A percentile compares a stretch with the other conserved stretches of the same genome.
Conservation (phyloP, 2,113 vertebrate species). For the Gobio gobio region DNA sequence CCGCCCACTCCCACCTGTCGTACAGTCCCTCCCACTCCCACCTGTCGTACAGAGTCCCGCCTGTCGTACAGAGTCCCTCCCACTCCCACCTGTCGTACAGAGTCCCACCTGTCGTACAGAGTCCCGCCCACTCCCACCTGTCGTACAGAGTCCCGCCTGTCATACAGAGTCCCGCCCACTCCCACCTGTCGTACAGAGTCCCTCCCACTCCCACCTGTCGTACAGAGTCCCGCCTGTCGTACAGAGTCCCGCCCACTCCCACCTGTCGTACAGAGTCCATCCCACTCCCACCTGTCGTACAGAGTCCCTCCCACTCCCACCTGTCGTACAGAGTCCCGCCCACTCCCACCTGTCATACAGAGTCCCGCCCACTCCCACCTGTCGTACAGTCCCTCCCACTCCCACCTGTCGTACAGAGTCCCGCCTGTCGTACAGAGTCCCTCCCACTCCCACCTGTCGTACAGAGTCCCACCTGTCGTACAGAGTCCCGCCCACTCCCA, state of each 20-base stretch:
- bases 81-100: neutral
- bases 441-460: neutral
- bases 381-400: accelerated
- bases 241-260: neutral
- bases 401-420: neutral
- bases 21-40: neutral
- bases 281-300: neutral
- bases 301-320: neutral
- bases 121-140: too few species aligned
- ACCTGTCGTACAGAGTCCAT: accelerated
- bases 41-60: neutral
- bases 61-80: neutral
- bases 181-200: too few species aligned
- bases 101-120: neutral
- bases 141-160: too few species aligned
- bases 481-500: neutral
- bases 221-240: too few species aligned
- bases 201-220: too few species aligned
- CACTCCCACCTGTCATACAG: neutral
- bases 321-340: neutral
- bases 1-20: neutral
- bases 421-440: neutral
- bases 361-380: neutral
- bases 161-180: too few species aligned
- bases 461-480: neutral